Evolutionary conservation across 2,113 vertebrate species (phyloP).

Genomic region (Alosa alosa): DNA sequence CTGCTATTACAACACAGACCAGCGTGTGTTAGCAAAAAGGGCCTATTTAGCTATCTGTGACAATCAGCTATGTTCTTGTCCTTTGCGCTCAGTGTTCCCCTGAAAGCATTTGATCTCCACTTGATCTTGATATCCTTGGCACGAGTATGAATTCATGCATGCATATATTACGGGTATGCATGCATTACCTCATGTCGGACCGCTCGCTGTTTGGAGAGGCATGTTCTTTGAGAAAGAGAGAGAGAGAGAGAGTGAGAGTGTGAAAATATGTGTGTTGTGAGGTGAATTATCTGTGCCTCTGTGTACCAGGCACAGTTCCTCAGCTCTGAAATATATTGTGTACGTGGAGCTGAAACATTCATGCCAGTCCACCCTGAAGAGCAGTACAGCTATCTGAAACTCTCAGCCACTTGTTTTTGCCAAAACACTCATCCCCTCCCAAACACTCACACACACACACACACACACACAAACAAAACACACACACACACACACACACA

Average conservation of each 20-base stretch:
- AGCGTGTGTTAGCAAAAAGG: neutral
- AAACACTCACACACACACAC: no score
- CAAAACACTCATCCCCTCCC: neutral
- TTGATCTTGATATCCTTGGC: conserved; percentile 12
- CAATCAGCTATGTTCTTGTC: neutral
- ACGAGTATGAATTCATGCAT: neutral
- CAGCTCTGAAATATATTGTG: neutral
- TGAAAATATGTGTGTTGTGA: neutral
- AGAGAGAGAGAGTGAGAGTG: neutral
- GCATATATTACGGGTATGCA: neutral
- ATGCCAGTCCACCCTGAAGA: neutral
- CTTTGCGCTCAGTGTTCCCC: neutral
- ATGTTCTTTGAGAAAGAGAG: neutral
- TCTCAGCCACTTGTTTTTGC: neutral
- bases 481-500: neutral
- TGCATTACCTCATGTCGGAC: neutral
- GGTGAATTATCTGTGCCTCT: neutral
- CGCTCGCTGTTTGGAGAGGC: neutral
- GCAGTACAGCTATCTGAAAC: neutral
- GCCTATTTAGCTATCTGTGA: neutral
- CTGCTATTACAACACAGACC: neutral
- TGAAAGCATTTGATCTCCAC: neutral
- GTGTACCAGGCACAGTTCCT: neutral
- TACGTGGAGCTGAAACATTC: neutral
- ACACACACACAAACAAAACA: neutral